phyloP scores from a whole-genome alignment of 1,140 invertebrate species.

The Microvelia longipes region DNA sequence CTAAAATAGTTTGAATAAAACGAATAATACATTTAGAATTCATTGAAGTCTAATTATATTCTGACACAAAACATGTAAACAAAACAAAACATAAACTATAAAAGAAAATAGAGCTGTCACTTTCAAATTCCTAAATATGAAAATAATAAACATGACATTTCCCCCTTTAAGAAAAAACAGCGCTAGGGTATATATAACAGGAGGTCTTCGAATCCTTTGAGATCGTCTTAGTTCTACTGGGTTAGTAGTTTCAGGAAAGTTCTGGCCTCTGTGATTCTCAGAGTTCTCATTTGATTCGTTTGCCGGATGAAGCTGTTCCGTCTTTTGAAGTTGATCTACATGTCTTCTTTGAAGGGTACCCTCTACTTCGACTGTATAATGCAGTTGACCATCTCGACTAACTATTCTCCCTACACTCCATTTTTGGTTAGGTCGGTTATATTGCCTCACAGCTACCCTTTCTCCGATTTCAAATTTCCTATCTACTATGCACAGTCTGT shows the following conservation, averaged over 20 bases:
- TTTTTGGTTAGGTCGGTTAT: conserved; percentile 5
- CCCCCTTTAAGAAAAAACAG: not conserved
- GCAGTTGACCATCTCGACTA: not conserved
- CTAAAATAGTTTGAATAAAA: no score
- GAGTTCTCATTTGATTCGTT: not conserved
- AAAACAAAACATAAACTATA: no score
- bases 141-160: not conserved
- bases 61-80: no score
- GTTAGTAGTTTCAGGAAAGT: not conserved
- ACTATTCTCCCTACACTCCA: not conserved
- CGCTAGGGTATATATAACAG: not conserved
- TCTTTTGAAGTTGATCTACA: not conserved
- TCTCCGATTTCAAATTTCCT: not conserved
- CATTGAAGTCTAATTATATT: no score
- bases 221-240: not conserved
- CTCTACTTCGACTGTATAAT: not conserved
- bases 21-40: no score
- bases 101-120: no score
- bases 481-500: not conserved
- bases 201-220: not conserved
- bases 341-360: not conserved
- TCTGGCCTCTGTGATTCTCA: not conserved
- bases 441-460: conserved; percentile 3
- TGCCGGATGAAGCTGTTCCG: not conserved
- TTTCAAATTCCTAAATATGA: no score